A percentile compares a stretch with the other conserved stretches of the same genome.
phyloP scores from a whole-genome alignment of 2,888 invertebrate genomes.

The Buathra laborator region DNA sequence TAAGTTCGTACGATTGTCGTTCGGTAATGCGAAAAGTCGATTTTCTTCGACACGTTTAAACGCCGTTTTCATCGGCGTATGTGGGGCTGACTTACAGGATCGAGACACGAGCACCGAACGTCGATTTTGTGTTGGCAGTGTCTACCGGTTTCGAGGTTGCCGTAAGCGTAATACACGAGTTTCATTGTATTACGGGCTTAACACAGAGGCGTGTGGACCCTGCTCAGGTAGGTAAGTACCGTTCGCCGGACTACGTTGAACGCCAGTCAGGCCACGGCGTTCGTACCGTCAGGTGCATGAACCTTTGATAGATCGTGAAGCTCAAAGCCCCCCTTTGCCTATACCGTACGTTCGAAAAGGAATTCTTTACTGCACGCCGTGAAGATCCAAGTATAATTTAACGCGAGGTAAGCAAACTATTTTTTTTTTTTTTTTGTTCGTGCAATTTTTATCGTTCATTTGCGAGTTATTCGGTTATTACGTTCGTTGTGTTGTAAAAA shows the following conservation, averaged over 20 bases:
- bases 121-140: conserved; percentile 61
- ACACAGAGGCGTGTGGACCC: conserved; percentile 67
- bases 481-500: neutral
- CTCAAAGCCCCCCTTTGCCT: conserved; percentile 29
- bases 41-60: conserved; percentile 1
- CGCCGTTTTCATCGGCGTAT: conserved; percentile 33
- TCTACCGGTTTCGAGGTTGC: conserved; percentile 69
- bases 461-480: neutral
- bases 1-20: conserved; percentile 39
- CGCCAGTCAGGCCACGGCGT: conserved; percentile 79
- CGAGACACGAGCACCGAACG: conserved; percentile 34
- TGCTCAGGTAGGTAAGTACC: conserved; percentile 83
- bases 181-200: conserved; percentile 77
- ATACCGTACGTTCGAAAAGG: conserved; percentile 31
- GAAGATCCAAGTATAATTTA: conserved; percentile 34
- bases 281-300: conserved; percentile 80
- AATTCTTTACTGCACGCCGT: conserved; percentile 30
- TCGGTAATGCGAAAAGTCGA: conserved; percentile 45
- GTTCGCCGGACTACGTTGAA: conserved; percentile 80
- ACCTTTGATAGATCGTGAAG: conserved; percentile 60
- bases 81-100: conserved; percentile 25
- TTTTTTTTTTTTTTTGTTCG: neutral
- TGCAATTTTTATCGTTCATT: neutral
- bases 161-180: conserved; percentile 65
- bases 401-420: conserved; percentile 50